phyloP scores from a whole-genome alignment of 1,140 invertebrate genomes.

The Drosophila nannoptera region DNA sequence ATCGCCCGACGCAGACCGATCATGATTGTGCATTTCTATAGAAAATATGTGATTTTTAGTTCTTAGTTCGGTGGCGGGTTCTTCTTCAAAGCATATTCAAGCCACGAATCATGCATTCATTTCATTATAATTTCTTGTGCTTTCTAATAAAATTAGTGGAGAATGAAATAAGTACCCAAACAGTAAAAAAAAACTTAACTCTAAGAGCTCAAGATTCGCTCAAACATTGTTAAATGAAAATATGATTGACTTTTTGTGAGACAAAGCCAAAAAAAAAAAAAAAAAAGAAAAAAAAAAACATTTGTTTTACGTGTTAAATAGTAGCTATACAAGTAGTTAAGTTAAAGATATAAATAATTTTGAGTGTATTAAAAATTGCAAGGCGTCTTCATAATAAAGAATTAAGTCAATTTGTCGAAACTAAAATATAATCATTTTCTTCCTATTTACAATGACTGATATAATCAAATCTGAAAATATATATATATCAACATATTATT shows the following conservation, averaged over 20 bases:
- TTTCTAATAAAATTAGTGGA: conserved; percentile 47
- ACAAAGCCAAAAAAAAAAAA: not conserved
- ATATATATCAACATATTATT: too few species aligned
- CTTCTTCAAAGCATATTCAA: conserved; percentile 1
- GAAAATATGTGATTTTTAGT: conserved; percentile 71
- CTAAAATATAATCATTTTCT: too few species aligned
- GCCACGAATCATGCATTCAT: conserved; percentile 11
- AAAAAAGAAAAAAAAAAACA: not conserved
- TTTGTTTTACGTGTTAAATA: not conserved
- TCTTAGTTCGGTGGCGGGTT: conserved; percentile 70
- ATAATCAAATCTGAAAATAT: not conserved
- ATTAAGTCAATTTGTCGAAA: not conserved
- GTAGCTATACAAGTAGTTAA: not conserved
- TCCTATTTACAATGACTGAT: conserved; percentile 11
- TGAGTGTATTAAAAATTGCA: not conserved
- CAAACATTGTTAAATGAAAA: conserved; percentile 40
- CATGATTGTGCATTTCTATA: conserved; percentile 42
- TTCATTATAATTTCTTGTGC: conserved; percentile 22
- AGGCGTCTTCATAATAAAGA: not conserved
- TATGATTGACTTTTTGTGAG: not conserved
- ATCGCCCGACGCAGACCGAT: not conserved
- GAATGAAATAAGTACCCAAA: conserved; percentile 48
- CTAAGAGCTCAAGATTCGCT: conserved; percentile 61
- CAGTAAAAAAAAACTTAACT: conserved; percentile 43
- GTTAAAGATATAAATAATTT: not conserved